Evolutionary conservation across 1,140 invertebrate genomes (phyloP).

Genomic region (Tenebrio molitor): DNA sequence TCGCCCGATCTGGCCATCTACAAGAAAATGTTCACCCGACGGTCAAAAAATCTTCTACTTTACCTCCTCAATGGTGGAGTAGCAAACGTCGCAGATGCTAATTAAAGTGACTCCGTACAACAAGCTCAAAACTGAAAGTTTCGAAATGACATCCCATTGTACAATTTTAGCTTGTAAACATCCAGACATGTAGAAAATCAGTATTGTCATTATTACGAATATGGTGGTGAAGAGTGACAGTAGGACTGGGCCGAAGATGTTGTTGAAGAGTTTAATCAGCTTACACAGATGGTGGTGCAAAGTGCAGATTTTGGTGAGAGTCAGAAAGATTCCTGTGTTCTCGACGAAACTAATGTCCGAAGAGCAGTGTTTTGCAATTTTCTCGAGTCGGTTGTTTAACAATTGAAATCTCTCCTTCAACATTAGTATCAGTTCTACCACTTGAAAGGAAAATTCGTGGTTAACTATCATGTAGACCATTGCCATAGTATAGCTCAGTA

Average conservation of each 20-base stretch:
- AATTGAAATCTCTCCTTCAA: too few relatives aligned
- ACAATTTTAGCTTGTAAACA: background rate
- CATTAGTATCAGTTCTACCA: too few relatives aligned
- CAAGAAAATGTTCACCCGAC: background rate
- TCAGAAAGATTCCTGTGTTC: too few relatives aligned
- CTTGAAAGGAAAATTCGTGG: too few relatives aligned
- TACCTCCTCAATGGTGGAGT: constrained; percentile 4
- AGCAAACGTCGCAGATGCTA: background rate
- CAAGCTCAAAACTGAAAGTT: too few relatives aligned
- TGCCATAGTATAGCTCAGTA: too few relatives aligned
- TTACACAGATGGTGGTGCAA: constrained; percentile 50
- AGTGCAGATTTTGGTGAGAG: constrained; percentile 29
- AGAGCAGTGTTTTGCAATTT: too few relatives aligned
- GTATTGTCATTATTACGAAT: constrained; percentile 36
- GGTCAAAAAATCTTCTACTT: background rate
- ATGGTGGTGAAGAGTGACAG: constrained; percentile 39
- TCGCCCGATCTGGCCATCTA: constrained; percentile 47
- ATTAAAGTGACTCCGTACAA: too few relatives aligned
- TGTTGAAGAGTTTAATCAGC: constrained; percentile 45
- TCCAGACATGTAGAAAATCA: background rate
- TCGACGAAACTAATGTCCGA: too few relatives aligned
- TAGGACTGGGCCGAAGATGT: constrained; percentile 46
- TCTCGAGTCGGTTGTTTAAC: too few relatives aligned
- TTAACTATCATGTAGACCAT: too few relatives aligned
- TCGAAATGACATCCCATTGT: too few relatives aligned